Percentiles rank a stretch among this genome's conserved stretches.
phyloP scores from a whole-genome alignment of 2,797 vertebrate species.

The Myotis myotis region DNA sequence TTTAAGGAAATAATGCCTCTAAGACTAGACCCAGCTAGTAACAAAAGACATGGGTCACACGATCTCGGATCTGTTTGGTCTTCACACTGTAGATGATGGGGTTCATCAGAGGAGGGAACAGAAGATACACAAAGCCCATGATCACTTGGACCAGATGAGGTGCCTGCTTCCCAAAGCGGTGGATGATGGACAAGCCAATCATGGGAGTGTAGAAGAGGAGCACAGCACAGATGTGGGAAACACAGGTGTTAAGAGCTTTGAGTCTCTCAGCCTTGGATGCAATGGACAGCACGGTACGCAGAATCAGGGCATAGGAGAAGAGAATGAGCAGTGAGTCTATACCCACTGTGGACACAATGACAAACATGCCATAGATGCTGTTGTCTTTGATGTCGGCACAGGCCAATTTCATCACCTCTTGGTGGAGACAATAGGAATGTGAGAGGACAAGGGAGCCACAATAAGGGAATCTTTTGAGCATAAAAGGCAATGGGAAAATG shows the following conservation, averaged over 20 bases:
- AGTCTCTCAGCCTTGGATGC: conserved; percentile 43
- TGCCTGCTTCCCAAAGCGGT: conserved; percentile 69
- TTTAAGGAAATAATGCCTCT: not conserved
- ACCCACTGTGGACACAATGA: conserved; percentile 72
- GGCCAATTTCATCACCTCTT: conserved; percentile 77
- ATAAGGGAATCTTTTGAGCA: conserved; percentile 72
- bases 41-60: conserved; percentile 55
- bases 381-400: conserved; percentile 69
- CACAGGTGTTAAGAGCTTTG: conserved; percentile 78
- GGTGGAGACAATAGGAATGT: conserved; percentile 78
- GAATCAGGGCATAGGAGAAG: conserved; percentile 68
- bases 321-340: conserved; percentile 75
- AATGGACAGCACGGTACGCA: conserved; percentile 39
- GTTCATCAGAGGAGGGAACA: conserved; percentile 76
- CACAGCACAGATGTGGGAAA: conserved; percentile 76
- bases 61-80: conserved; percentile 72
- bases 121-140: conserved; percentile 77
- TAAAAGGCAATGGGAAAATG: conserved; percentile 66
- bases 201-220: conserved; percentile 77
- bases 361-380: conserved; percentile 73
- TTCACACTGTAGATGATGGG: conserved; percentile 76
- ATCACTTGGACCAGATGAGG: conserved; percentile 70
- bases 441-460: conserved; percentile 57
- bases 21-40: not conserved
- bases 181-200: conserved; percentile 77